phyloP scores from a whole-genome alignment of 2,797 vertebrate species.

The Acrossocheilus wenchowensis region DNA sequence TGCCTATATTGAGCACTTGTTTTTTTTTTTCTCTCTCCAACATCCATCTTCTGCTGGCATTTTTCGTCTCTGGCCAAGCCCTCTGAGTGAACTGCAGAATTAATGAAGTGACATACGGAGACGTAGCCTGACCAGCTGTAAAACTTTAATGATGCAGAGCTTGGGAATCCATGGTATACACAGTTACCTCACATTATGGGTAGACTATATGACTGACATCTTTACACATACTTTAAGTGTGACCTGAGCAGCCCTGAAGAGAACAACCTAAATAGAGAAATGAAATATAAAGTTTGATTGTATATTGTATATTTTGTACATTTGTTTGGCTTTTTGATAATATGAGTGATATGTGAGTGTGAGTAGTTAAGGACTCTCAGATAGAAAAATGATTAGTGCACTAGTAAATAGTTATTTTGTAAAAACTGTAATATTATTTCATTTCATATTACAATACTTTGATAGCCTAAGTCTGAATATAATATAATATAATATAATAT shows the following conservation, averaged over 20 bases:
- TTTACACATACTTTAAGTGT: slow-evolving; percentile 36
- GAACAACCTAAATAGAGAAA: background rate
- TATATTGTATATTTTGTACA: slow-evolving; percentile 19
- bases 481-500: background rate
- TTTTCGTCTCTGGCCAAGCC: background rate
- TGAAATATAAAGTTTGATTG: slow-evolving; percentile 26
- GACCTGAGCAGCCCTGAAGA: slow-evolving; percentile 23
- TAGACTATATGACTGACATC: slow-evolving; percentile 45
- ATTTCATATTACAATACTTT: background rate
- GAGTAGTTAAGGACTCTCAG: background rate
- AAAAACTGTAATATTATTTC: background rate
- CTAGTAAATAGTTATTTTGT: background rate
- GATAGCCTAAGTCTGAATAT: background rate
- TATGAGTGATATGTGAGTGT: background rate
- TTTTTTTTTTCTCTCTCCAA: slow-evolving; percentile 1
- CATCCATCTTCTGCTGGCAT: slow-evolving; percentile 30
- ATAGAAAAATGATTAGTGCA: background rate
- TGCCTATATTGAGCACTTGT: slow-evolving; percentile 23
- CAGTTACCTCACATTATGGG: slow-evolving; percentile 36
- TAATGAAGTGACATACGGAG: slow-evolving; percentile 40
- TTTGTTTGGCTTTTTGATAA: background rate
- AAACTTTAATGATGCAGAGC: slow-evolving; percentile 40
- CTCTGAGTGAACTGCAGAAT: slow-evolving; percentile 23
- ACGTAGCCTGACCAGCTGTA: slow-evolving; percentile 6
- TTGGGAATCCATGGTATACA: slow-evolving; percentile 49